phyloP scores from a whole-genome alignment of 2,797 vertebrate genomes.

The Carcharodon carcharias region DNA sequence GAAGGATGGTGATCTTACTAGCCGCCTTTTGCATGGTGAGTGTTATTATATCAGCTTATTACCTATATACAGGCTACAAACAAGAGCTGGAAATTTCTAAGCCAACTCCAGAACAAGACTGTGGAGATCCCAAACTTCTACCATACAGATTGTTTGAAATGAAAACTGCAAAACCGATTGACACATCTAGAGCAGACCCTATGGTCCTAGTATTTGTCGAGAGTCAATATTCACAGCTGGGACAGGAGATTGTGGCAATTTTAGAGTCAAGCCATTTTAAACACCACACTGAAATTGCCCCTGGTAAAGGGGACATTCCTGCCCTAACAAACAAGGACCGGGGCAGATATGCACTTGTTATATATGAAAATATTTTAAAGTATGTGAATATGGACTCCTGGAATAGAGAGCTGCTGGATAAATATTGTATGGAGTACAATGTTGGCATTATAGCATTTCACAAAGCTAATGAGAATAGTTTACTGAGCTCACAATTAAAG shows the following conservation, averaged over 20 bases:
- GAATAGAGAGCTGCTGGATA: conserved; percentile 90
- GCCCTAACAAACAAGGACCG: conserved; percentile 80
- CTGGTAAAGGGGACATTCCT: conserved; percentile 87
- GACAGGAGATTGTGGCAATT: conserved; percentile 88
- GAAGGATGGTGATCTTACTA: conserved; percentile 78
- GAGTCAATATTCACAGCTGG: conserved; percentile 92
- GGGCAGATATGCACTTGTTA: conserved; percentile 79
- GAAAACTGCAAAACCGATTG: conserved; percentile 74
- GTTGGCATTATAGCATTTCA: conserved; percentile 93
- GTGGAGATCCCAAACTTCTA: conserved; percentile 69
- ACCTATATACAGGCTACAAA: conserved; percentile 81
- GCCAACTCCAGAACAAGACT: conserved; percentile 68
- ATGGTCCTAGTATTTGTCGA: conserved; percentile 85
- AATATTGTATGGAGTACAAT: conserved; percentile 92
- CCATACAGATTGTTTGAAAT: conserved; percentile 69
- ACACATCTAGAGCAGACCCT: conserved; percentile 75
- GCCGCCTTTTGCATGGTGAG: conserved; percentile 84
- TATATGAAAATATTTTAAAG: conserved; percentile 93
- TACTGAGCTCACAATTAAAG: conserved; percentile 67
- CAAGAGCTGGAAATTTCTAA: conserved; percentile 77
- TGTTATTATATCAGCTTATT: conserved; percentile 85
- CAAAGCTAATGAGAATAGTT: conserved; percentile 88
- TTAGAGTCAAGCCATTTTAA: conserved; percentile 85
- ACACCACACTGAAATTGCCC: conserved; percentile 86
- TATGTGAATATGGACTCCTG: conserved; percentile 86